Percentiles rank a stretch among this genome's conserved stretches.
phyloP scores from a whole-genome alignment of 2,113 vertebrate genomes.

The Oxygymnocypris stewartii region DNA sequence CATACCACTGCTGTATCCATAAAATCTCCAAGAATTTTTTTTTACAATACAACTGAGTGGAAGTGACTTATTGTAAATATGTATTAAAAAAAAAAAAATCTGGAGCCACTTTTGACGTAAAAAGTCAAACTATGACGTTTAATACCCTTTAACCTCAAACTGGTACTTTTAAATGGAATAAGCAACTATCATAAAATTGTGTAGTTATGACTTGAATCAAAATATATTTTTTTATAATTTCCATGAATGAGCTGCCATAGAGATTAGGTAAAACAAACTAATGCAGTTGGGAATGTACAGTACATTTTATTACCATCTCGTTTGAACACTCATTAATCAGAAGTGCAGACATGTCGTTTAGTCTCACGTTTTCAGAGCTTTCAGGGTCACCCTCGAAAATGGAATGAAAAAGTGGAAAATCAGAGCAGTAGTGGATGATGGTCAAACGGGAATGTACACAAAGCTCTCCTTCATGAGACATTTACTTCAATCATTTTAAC shows the following conservation, averaged over 20 bases:
- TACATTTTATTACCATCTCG: constrained; percentile 42
- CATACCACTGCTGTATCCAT: not conserved
- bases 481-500: not conserved
- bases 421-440: not conserved
- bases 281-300: not conserved
- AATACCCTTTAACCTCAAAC: not conserved
- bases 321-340: constrained; percentile 28
- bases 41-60: not conserved
- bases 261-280: not conserved
- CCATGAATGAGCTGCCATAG: not conserved
- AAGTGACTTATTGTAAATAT: not conserved
- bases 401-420: constrained; percentile 14
- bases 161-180: not conserved
- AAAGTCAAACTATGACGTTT: too few species aligned
- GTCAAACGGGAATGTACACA: constrained; percentile 37
- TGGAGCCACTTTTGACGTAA: not conserved
- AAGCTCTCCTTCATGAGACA: not conserved
- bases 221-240: not conserved
- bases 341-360: not conserved
- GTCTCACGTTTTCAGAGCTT: not conserved
- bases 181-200: not conserved
- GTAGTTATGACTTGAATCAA: not conserved
- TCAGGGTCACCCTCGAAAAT: constrained; percentile 6
- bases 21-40: not conserved
- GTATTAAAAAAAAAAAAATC: not conserved